Base-by-base conservation (phyloP, 35 echinoderm and acorn worm species). In the Lytechinus pictus region DNA sequence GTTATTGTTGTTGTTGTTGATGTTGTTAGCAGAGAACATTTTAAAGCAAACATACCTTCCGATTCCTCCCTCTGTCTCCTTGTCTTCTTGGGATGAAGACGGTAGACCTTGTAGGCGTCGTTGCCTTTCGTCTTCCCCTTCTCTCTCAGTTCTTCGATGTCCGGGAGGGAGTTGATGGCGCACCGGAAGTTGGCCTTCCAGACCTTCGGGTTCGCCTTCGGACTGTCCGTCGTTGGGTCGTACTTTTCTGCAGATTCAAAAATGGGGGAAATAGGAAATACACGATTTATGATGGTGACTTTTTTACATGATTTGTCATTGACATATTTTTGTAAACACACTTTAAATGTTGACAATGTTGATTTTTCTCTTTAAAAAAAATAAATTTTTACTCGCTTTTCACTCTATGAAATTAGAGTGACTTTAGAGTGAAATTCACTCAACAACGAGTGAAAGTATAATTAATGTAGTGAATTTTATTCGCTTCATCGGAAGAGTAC, bases 131-230 rank as follows among this genome's bases (percentile, higher is more conserved):
- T 95, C 87, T 97, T 99, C 11, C 98, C 97, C 53, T 96, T 89
- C 55, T 97, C 97, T 61, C 95, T 87, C 6, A 99, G 89, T 86
- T 99, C 98, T 13, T 97, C 95, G 86, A 99, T 99, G 95, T 99
- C 98, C 19, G 98, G 98, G 19, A 99, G 95, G 16, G 98, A 99
- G 61, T 99, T 99, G 95, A 99, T 97, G 16, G 98, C 98, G 56
- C 98, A 99, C 27, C 98, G 95, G 61, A 99, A 99, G 89, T 99
- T 99, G 10, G 98, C 98, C 91, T 99, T 99, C 98, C 98, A 99
- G 57, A 96, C 98, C 86, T 99, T 99, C 28, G 98, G 98, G 66
- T 97, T 98, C 0, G 97, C 97, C 53, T 96, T 98, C 9, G 97
- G 97, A 10, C 53, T 86, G 89, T 97, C 97, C 24, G 95, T 98